phyloP scores from a whole-genome alignment of 2,888 invertebrate genomes.

The Geotrupes spiniger region DNA sequence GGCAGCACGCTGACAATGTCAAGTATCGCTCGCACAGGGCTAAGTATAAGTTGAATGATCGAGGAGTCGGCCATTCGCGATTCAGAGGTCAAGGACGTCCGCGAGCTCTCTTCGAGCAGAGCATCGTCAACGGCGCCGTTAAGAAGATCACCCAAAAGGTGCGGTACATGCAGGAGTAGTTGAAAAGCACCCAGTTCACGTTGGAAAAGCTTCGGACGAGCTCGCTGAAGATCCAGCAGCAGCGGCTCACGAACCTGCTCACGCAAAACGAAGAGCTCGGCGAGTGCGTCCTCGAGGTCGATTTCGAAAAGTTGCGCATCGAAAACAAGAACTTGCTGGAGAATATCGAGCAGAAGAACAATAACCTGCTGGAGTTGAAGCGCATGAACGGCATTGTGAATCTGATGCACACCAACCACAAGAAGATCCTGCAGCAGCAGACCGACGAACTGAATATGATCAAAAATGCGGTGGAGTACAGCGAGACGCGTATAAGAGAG shows the following conservation, averaged over 20 bases:
- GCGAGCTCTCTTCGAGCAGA: conserved; percentile 53
- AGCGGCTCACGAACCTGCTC: conserved; percentile 56
- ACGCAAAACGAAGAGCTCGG: conserved; percentile 57
- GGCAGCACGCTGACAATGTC: too few relatives aligned
- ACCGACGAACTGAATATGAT: conserved; percentile 50
- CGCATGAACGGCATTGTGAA: conserved; percentile 59
- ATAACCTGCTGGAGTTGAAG: conserved; percentile 56
- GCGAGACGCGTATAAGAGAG: conserved; percentile 47
- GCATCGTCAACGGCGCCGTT: conserved; percentile 54
- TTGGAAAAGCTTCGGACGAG: conserved; percentile 57
- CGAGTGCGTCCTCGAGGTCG: conserved; percentile 58
- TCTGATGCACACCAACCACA: conserved; percentile 55
- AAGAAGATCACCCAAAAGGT: conserved; percentile 58
- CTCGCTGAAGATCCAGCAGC: conserved; percentile 52
- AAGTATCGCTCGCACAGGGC: conserved; percentile 44
- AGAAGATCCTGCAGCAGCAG: conserved; percentile 57
- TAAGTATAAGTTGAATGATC: conserved; percentile 48
- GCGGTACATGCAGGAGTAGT: conserved; percentile 59
- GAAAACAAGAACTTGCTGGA: conserved; percentile 56
- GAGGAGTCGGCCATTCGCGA: conserved; percentile 58
- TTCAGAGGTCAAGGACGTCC: conserved; percentile 53
- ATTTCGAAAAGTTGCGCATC: conserved; percentile 63
- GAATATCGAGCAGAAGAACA: conserved; percentile 56
- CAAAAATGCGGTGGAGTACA: conserved; percentile 48
- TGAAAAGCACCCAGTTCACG: conserved; percentile 54